Percentiles rank a stretch among this genome's conserved stretches.
phyloP scores from a whole-genome alignment of 2,797 vertebrate species.

The Moxostoma hubbsi region DNA sequence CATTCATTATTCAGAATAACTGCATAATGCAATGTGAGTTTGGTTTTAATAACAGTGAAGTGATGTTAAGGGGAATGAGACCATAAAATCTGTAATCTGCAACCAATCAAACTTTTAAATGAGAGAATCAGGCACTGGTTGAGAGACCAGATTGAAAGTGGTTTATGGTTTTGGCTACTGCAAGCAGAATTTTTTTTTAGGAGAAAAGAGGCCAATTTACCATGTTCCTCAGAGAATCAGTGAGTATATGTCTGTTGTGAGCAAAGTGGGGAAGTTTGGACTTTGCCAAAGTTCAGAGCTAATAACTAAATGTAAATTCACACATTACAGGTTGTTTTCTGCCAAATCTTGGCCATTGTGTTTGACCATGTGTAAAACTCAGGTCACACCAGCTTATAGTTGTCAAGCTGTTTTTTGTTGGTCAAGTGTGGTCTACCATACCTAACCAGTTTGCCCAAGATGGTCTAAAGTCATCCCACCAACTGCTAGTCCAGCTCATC shows the following conservation, averaged over 20 bases:
- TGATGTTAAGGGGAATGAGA: slow-evolving; percentile 14
- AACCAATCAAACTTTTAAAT: slow-evolving; percentile 10
- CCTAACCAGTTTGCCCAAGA: too few species aligned
- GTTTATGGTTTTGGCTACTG: slow-evolving; percentile 6
- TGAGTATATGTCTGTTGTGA: neutral
- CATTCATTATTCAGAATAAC: slow-evolving; percentile 11
- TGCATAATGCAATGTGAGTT: neutral
- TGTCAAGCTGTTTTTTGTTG: too few species aligned
- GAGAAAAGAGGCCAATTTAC: neutral
- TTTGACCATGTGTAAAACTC: too few species aligned
- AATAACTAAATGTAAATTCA: too few species aligned
- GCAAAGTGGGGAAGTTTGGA: neutral
- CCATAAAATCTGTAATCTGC: slow-evolving; percentile 18
- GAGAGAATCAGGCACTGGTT: slow-evolving; percentile 2
- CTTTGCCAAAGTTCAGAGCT: neutral
- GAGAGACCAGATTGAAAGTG: slow-evolving; percentile 14
- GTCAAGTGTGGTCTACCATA: too few species aligned
- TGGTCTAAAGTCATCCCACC: too few species aligned
- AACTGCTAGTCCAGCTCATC: too few species aligned
- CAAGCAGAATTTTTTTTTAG: neutral
- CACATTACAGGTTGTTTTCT: too few species aligned
- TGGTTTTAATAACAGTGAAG: slow-evolving; percentile 8
- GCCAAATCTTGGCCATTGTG: too few species aligned
- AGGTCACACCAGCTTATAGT: too few species aligned
- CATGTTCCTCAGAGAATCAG: slow-evolving; percentile 6